Base-by-base conservation (phyloP, 2,113 vertebrate species). In the Megalops atlanticus region DNA sequence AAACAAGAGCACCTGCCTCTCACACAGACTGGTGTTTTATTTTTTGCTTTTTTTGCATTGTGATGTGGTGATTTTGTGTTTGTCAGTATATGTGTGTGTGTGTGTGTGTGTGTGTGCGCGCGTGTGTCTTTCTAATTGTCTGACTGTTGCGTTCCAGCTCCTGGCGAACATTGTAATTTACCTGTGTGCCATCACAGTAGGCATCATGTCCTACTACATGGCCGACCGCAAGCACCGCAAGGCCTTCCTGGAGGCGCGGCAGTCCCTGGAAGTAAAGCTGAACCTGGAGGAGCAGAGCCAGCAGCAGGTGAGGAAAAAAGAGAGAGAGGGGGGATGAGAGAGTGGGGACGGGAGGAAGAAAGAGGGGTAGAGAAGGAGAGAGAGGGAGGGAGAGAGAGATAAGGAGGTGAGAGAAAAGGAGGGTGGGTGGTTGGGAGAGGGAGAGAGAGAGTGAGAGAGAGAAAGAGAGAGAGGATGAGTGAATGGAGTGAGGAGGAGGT, bases 251-350 rank as follows among this genome's bases (percentile, higher is more conserved):
- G 97, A 98, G 87, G 97, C 97, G 0, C 96, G 96, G 58, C 97
- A 98, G 88, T 98, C 97, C 0, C 94, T 99, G 7, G 96, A 98
- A 89, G 96, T 98, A 87, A 98, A 97, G 92, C 93, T 99, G 87
- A 98, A 97, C 64, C 90, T 98, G 84, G 96, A 98, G 87, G 97
- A 99, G 43, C 97, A 99, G 90, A 96, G 97, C 83, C 96, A 97
- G 83, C 96, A 99, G 88, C 97, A 99, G 96, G 97, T 97, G 83
- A 90, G 90, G 21, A 7, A 33, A n/a, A 58, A 24, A 64, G 58
- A 31, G n/a, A 64, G 58, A 24, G 18, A 5, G 24, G 24, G 27
- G 31, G 10, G 58, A 31, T 21, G 24, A 21, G 49, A 54, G 49
- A 21, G 49, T 54, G 49, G 24, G 49, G 18, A 2, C 18, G 49